phyloP scores from a whole-genome alignment of 2,888 invertebrate species.

The Hylaea fasciaria region DNA sequence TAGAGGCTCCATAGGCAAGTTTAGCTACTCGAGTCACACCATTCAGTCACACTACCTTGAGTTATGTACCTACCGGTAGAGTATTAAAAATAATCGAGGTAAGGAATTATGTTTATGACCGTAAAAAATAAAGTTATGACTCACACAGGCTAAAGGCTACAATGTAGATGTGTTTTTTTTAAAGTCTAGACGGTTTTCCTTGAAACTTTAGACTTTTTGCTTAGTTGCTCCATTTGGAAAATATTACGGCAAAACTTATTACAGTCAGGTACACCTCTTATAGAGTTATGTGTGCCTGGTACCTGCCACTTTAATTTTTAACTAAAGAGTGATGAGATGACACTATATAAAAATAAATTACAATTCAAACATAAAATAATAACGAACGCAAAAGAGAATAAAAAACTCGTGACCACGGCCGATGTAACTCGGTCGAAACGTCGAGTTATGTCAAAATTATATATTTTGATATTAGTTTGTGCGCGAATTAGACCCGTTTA shows the following conservation, averaged over 20 bases:
- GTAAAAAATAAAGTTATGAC: conserved; percentile 19
- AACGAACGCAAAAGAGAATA: too few species aligned
- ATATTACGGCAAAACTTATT: conserved; percentile 5
- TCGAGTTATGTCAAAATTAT: too few species aligned
- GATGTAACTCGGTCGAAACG: too few species aligned
- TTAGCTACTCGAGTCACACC: conserved; percentile 3
- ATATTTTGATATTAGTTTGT: too few species aligned
- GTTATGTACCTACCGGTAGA: conserved; percentile 15
- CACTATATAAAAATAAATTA: too few species aligned
- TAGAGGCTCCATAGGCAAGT: neutral
- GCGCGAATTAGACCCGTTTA: too few species aligned
- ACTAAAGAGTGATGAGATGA: too few species aligned
- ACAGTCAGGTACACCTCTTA: too few species aligned
- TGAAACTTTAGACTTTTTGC: neutral
- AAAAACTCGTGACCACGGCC: too few species aligned
- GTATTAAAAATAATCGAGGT: conserved; percentile 9
- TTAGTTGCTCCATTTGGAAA: conserved; percentile 6
- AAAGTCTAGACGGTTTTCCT: conserved; percentile 25
- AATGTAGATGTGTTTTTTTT: conserved; percentile 9
- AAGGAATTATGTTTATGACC: conserved; percentile 15
- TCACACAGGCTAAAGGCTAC: conserved; percentile 12
- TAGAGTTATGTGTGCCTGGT: neutral
- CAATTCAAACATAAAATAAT: too few species aligned
- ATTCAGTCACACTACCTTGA: conserved; percentile 10
- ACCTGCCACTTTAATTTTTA: too few species aligned